Conservation (phyloP, 2,797 vertebrate genomes). For the Echeneis naucrates region DNA sequence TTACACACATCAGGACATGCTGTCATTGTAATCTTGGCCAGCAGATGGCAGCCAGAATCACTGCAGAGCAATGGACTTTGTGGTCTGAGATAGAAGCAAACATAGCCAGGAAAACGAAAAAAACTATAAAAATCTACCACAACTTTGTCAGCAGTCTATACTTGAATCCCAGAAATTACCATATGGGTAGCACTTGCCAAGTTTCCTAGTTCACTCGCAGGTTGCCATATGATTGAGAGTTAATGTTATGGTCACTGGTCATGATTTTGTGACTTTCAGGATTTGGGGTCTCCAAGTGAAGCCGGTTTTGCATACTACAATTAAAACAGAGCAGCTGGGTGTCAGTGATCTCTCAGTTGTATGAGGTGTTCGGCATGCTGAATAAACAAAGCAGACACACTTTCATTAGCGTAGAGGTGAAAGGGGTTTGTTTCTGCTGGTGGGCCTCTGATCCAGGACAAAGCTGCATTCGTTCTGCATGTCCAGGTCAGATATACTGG, state of each 20-base stretch:
- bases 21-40: constrained; percentile 42
- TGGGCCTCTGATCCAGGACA: constrained; percentile 31
- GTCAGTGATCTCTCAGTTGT: constrained; percentile 53
- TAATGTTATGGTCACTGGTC: background rate
- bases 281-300: background rate
- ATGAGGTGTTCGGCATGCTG: constrained; percentile 45
- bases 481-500: constrained; percentile 18
- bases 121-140: background rate
- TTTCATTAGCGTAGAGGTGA: constrained; percentile 77
- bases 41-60: constrained; percentile 65
- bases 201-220: background rate
- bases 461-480: constrained; percentile 47
- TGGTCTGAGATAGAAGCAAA: background rate
- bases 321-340: constrained; percentile 24
- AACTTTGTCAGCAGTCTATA: background rate
- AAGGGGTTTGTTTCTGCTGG: constrained; percentile 46
- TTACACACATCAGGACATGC: background rate
- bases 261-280: background rate
- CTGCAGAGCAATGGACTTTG: background rate
- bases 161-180: background rate
- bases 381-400: constrained; percentile 66
- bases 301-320: background rate
- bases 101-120: background rate
- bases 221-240: background rate
- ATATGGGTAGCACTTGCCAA: background rate